Evolutionary conservation across 2,888 invertebrate species (phyloP).

Genomic region (Emmelina monodactyla): DNA sequence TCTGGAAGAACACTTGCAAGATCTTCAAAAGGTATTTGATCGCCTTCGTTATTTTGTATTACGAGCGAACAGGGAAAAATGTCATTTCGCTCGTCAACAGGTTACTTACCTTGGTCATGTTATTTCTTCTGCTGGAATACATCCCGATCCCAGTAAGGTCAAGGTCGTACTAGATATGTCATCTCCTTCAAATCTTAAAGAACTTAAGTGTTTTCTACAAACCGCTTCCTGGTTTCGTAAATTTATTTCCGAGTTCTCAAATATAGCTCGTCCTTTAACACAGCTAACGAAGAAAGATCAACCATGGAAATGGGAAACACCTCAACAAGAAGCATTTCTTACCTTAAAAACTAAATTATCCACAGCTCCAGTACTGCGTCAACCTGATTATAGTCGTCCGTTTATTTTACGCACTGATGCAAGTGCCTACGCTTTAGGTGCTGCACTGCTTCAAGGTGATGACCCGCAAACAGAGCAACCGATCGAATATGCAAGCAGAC

Average conservation of each 20-base stretch:
- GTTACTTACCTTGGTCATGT: constrained; percentile 13
- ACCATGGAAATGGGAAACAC: constrained; percentile 5
- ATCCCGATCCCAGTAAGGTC: constrained; percentile 12
- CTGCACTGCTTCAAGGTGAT: constrained; percentile 15
- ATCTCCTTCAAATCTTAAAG: constrained; percentile 11
- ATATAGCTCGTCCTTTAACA: constrained; percentile 8
- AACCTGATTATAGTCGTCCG: constrained; percentile 2
- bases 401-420: constrained; percentile 9
- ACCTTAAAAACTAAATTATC: constrained; percentile 3
- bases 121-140: constrained; percentile 11
- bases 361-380: constrained; percentile 7
- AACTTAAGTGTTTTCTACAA: constrained; percentile 12
- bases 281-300: constrained; percentile 8
- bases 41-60: constrained; percentile 6
- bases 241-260: constrained; percentile 11
- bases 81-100: constrained; percentile 7
- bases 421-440: constrained; percentile 9
- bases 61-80: constrained; percentile 10
- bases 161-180: neutral
- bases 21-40: constrained; percentile 3
- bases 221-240: constrained; percentile 11
- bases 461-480: constrained; percentile 13
- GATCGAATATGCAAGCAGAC: constrained; percentile 15
- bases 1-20: constrained; percentile 7
- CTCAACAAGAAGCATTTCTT: constrained; percentile 7